phyloP scores from a whole-genome alignment of 2,113 vertebrate species.

The Nestor notabilis region DNA sequence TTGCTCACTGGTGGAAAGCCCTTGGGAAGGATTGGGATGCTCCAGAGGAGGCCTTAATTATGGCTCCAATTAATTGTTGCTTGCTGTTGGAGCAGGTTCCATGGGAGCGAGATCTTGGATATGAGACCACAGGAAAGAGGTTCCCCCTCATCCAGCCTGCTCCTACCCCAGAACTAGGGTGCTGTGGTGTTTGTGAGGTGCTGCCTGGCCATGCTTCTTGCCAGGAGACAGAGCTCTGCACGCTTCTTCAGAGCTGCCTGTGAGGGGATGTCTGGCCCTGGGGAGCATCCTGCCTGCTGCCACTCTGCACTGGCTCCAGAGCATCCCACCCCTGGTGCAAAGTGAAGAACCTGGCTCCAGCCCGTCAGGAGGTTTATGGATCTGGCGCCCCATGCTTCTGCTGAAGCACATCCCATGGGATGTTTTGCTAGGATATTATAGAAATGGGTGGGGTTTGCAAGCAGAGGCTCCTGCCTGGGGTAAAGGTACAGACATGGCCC shows the following conservation, averaged over 20 bases:
- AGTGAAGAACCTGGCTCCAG: background rate
- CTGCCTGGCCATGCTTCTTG: accelerated
- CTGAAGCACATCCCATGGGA: background rate
- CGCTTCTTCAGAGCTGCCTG: background rate
- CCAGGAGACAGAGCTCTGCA: background rate
- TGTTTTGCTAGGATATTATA: background rate
- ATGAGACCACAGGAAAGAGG: background rate
- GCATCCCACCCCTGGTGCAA: background rate
- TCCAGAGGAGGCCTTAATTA: background rate
- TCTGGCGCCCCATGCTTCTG: background rate
- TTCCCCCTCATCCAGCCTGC: background rate
- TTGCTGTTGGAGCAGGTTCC: background rate
- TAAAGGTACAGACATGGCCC: accelerated
- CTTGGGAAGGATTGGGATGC: background rate
- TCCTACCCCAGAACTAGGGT: accelerated
- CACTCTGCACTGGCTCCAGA: background rate
- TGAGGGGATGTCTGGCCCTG: background rate
- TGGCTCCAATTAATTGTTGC: background rate
- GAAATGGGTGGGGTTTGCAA: background rate
- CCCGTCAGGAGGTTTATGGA: accelerated
- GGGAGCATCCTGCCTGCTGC: background rate
- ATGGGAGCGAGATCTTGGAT: accelerated
- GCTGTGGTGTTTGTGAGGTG: background rate
- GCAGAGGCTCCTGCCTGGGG: background rate
- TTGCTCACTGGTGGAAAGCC: background rate